A percentile compares a stretch with the other conserved stretches of the same genome.
phyloP scores from a whole-genome alignment of 2,888 invertebrate species.

The Idaea aversata region DNA sequence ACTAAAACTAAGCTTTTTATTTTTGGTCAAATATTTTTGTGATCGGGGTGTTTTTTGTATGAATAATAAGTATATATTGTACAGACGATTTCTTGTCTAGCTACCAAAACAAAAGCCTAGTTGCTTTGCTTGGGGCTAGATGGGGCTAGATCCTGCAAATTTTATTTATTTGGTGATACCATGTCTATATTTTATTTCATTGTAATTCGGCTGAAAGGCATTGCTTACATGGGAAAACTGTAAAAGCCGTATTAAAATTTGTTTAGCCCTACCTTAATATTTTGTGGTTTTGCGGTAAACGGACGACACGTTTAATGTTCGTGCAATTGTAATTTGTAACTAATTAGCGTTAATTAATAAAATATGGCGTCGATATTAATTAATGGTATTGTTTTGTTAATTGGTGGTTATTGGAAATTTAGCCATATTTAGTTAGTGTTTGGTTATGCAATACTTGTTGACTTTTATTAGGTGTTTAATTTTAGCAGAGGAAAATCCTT shows the following conservation, averaged over 20 bases:
- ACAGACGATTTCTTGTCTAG: too few species aligned
- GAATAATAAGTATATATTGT: too few species aligned
- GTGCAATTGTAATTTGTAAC: constrained; percentile 12
- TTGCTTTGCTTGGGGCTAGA: too few species aligned
- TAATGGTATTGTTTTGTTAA: constrained; percentile 1
- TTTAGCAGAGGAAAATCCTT: constrained; percentile 11
- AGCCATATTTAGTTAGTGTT: constrained; percentile 7
- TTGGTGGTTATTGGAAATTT: background rate
- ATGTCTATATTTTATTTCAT: too few species aligned
- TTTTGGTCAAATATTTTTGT: too few species aligned
- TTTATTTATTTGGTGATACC: too few species aligned
- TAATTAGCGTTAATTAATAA: constrained; percentile 20
- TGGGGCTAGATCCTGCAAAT: too few species aligned
- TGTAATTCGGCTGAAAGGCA: background rate
- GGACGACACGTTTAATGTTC: constrained; percentile 1
- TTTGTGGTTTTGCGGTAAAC: constrained; percentile 21
- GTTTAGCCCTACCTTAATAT: constrained; percentile 23
- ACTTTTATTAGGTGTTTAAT: constrained; percentile 9
- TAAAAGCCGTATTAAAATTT: constrained; percentile 12
- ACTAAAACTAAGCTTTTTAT: too few species aligned
- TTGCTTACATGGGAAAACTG: background rate
- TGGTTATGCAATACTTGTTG: background rate
- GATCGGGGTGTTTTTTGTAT: too few species aligned
- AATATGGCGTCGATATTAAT: constrained; percentile 1
- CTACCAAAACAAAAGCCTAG: too few species aligned